Evolutionary conservation across 2,888 invertebrate species (phyloP).

Genomic region (Schizaphis graminum): DNA sequence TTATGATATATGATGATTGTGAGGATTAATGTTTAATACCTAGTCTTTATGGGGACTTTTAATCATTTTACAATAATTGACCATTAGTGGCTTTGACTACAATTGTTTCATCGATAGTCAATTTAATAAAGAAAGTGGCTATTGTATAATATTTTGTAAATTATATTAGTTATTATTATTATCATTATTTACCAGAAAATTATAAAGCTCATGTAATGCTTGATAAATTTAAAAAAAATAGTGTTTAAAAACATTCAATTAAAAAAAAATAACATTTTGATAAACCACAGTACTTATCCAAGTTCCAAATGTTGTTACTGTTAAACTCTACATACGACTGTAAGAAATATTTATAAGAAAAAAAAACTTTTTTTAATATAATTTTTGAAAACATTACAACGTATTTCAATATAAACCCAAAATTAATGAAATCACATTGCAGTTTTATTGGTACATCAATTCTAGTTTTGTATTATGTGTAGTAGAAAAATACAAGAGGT

Average conservation of each 20-base stretch:
- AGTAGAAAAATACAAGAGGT: background rate
- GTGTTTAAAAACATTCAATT: background rate
- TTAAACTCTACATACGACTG: background rate
- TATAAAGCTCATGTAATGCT: background rate
- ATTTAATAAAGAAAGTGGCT: background rate
- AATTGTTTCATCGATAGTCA: background rate
- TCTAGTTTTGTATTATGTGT: background rate
- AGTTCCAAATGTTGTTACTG: background rate
- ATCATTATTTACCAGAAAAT: background rate
- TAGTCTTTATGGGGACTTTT: background rate
- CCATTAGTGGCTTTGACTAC: background rate
- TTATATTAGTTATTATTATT: background rate
- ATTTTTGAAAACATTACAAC: background rate
- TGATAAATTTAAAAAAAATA: background rate
- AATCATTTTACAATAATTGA: background rate
- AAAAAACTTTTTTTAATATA: background rate
- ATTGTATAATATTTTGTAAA: background rate
- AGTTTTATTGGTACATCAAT: background rate
- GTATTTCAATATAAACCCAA: background rate
- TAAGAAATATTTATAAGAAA: background rate
- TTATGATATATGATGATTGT: background rate
- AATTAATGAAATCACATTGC: background rate
- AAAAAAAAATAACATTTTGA: background rate
- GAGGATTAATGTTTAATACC: background rate
- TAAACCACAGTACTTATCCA: background rate